These are phyloP conservation scores for Colletes collaris DNA, from an alignment of 2,888 invertebrate species.

Conservation along the genomic window DNA sequence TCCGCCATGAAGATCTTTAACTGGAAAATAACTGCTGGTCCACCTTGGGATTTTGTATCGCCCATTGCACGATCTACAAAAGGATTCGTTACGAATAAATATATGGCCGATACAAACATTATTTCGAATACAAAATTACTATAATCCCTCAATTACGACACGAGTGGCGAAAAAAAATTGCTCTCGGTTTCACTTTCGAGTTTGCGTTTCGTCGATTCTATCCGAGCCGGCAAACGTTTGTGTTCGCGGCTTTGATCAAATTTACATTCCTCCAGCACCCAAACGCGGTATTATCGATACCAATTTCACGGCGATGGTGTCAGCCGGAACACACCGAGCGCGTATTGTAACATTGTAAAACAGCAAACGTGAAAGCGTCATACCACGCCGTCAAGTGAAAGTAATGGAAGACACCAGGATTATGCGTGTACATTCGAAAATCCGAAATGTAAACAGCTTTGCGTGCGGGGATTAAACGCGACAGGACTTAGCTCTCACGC, in stretches of 20 bases:
- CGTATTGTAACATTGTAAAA: background rate
- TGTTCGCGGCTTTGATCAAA: constrained; percentile 54
- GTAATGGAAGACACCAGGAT: constrained; percentile 7
- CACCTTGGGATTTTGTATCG: too few species aligned
- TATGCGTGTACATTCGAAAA: constrained; percentile 7
- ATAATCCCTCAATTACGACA: too few species aligned
- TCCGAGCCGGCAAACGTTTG: constrained; percentile 26
- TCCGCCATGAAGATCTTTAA: too few species aligned
- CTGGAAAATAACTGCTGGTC: too few species aligned
- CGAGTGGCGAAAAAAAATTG: constrained; percentile 9
- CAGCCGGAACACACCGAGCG: constrained; percentile 1
- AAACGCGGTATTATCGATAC: constrained; percentile 37
- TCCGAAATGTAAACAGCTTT: constrained; percentile 9
- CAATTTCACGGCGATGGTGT: constrained; percentile 42
- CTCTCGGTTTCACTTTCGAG: constrained; percentile 30
- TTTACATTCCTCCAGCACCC: constrained; percentile 51
- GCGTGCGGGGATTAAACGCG: constrained; percentile 40
- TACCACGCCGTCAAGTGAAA: background rate
- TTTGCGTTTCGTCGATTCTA: constrained; percentile 23
- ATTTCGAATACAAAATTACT: too few species aligned
- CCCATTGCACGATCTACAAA: background rate
- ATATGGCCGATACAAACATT: too few species aligned
- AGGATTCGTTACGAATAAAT: too few species aligned
- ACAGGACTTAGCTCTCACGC: constrained; percentile 6
- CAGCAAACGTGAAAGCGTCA: background rate